Conservation (phyloP, 1,140 invertebrate species). For the Caerostris darwini region DNA sequence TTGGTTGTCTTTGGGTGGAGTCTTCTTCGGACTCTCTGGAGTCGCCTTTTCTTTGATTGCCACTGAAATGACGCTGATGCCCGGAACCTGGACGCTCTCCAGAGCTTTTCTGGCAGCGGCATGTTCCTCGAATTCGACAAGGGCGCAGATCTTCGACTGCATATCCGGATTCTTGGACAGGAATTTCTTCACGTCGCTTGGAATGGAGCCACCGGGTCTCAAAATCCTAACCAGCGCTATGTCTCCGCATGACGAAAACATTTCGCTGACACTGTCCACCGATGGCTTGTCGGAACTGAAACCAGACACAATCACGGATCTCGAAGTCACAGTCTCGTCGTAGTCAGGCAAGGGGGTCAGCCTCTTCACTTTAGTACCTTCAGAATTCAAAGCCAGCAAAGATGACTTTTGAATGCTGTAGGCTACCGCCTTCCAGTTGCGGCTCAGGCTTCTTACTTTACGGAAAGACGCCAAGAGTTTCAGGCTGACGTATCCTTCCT, state of each 20-base stretch:
- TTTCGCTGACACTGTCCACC: slow-evolving; percentile 71
- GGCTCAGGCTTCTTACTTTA: slow-evolving; percentile 89
- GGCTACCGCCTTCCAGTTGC: slow-evolving; percentile 95
- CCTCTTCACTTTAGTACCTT: slow-evolving; percentile 94
- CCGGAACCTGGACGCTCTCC: slow-evolving; percentile 76
- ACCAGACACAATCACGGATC: slow-evolving; percentile 84
- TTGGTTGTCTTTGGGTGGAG: not conserved
- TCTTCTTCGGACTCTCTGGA: slow-evolving; percentile 73
- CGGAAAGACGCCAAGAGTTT: slow-evolving; percentile 87
- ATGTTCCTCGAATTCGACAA: slow-evolving; percentile 88
- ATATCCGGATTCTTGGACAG: slow-evolving; percentile 84
- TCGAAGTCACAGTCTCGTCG: slow-evolving; percentile 93
- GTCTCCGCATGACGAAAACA: slow-evolving; percentile 78
- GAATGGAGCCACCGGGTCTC: slow-evolving; percentile 83
- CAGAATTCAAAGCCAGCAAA: slow-evolving; percentile 93
- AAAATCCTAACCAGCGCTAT: slow-evolving; percentile 77
- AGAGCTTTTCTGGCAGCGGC: slow-evolving; percentile 91
- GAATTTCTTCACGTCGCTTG: slow-evolving; percentile 73
- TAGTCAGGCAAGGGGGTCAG: slow-evolving; percentile 92
- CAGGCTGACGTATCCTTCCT: slow-evolving; percentile 96
- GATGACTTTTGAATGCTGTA: slow-evolving; percentile 89
- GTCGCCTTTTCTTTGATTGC: slow-evolving; percentile 80
- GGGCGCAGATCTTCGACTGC: slow-evolving; percentile 75
- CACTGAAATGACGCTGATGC: slow-evolving; percentile 79
- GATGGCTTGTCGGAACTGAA: slow-evolving; percentile 72